These are phyloP conservation scores for Xestia xanthographa DNA, from an alignment of 2,888 invertebrate species.

Conservation along the genomic window DNA sequence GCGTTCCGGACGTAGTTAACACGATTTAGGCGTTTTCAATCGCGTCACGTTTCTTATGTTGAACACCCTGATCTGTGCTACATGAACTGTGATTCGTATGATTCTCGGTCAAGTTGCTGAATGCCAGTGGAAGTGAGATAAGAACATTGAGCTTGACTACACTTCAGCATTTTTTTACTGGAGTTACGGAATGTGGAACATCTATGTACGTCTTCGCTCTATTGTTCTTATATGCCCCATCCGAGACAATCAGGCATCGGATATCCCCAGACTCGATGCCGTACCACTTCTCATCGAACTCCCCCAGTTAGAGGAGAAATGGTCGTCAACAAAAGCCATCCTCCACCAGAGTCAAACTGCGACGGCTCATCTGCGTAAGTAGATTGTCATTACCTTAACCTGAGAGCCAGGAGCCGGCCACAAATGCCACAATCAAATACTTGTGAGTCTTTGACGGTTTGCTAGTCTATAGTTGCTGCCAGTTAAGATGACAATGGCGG, in stretches of 20 bases:
- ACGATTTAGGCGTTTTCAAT: constrained; percentile 99
- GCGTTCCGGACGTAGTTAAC: no score
- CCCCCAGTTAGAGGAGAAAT: neutral
- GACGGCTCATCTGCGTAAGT: neutral
- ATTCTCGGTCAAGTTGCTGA: constrained; percentile 98
- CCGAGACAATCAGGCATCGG: neutral
- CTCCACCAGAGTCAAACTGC: neutral
- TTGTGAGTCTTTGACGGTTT: neutral
- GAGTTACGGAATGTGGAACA: constrained; percentile 99
- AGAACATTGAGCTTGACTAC: constrained; percentile 95
- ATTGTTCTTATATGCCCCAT: constrained; percentile 97
- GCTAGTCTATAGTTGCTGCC: neutral
- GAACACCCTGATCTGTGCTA: constrained; percentile 97
- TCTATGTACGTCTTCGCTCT: constrained; percentile 99
- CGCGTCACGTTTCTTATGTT: constrained; percentile 98
- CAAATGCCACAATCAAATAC: neutral
- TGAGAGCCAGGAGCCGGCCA: neutral
- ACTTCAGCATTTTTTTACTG: constrained; percentile 99
- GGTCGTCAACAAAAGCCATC: neutral
- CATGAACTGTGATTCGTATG: constrained; percentile 98
- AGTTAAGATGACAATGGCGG: no score
- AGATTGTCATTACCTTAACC: neutral
- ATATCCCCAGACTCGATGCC: neutral
- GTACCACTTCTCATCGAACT: neutral
- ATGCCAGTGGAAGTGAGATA: constrained; percentile 98